Conservation (phyloP, 2,113 vertebrate species). For the Ondatra zibethicus region DNA sequence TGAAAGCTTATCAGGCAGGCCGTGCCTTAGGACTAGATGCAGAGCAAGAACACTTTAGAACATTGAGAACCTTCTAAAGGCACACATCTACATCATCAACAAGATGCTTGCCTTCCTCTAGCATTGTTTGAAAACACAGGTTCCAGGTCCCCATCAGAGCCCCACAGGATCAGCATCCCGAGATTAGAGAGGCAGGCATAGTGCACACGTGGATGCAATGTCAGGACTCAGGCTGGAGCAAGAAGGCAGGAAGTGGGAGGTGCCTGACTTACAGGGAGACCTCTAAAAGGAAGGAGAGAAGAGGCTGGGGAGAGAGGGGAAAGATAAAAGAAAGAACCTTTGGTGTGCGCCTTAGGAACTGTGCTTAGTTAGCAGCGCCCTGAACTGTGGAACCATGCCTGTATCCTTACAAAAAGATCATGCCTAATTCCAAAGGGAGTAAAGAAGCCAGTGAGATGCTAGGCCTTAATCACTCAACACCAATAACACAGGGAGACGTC, state of each 20-base stretch:
- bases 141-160: background rate
- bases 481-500: constrained; percentile 55
- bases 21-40: background rate
- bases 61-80: background rate
- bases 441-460: constrained; percentile 11
- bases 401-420: constrained; percentile 17
- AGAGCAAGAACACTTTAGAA: background rate
- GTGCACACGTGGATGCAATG: background rate
- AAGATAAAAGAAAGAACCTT: background rate
- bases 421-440: background rate
- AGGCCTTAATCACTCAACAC: constrained; percentile 41
- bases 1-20: background rate
- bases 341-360: background rate
- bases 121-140: background rate
- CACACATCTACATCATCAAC: background rate
- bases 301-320: background rate
- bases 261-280: background rate
- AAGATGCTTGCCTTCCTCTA: background rate
- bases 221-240: background rate
- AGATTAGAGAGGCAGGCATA: no score
- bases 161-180: background rate
- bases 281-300: background rate
- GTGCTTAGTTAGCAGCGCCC: background rate
- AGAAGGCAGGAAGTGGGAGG: background rate
- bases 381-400: background rate